Conservation (phyloP, 2,113 vertebrate genomes). For the Tenebrosternarchus preto region DNA sequence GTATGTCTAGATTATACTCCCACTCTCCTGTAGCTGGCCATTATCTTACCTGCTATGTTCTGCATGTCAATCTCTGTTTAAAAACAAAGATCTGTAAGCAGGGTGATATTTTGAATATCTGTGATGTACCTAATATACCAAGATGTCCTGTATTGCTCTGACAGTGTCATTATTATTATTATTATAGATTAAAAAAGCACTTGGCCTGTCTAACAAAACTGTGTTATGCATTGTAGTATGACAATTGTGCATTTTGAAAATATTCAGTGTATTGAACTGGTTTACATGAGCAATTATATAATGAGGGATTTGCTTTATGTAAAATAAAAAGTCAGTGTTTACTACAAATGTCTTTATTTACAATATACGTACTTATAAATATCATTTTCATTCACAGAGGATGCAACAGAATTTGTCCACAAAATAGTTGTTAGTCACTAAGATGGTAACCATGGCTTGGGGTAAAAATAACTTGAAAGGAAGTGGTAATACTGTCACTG, state of each 20-base stretch:
- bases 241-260: conserved; percentile 29
- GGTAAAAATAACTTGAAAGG: background rate
- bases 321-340: conserved; percentile 50
- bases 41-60: conserved; percentile 56
- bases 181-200: conserved; percentile 30
- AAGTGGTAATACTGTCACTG: conserved; percentile 34
- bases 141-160: conserved; percentile 27
- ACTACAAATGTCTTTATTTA: conserved; percentile 49
- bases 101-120: conserved; percentile 44
- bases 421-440: background rate
- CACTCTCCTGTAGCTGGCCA: conserved; percentile 55
- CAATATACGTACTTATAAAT: conserved; percentile 51
- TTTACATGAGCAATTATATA: conserved; percentile 48
- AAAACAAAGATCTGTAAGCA: conserved; percentile 54
- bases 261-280: conserved; percentile 39
- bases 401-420: background rate
- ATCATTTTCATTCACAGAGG: conserved; percentile 32
- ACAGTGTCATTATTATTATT: conserved; percentile 4
- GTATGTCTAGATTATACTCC: conserved; percentile 52
- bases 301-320: conserved; percentile 42
- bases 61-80: conserved; percentile 68
- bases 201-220: conserved; percentile 43
- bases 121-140: conserved; percentile 32
- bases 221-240: conserved; percentile 45
- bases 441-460: background rate